Evolutionary conservation across 2,888 invertebrate species (phyloP).

Genomic region (Sialis lutaria): DNA sequence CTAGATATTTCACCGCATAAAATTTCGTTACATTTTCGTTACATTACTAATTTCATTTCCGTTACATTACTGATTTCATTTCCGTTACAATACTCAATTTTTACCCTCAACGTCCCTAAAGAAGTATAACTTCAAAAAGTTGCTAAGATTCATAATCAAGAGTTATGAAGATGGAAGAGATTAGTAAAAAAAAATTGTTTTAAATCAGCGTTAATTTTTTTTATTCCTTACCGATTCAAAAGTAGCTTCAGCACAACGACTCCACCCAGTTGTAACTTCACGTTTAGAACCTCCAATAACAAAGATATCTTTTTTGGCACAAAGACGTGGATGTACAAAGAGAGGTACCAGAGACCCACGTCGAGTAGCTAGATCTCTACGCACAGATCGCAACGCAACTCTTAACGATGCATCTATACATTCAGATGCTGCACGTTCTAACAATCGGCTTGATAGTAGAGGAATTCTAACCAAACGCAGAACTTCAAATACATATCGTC

Average conservation of each 20-base stretch:
- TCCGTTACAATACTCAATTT: too few species aligned
- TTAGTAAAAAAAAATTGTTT: neutral
- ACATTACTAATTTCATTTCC: too few species aligned
- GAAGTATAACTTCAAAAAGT: neutral
- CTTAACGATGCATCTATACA: constrained; percentile 68
- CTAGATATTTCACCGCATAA: too few species aligned
- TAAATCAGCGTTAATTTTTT: neutral
- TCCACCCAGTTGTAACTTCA: constrained; percentile 54
- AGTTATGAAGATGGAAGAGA: too few species aligned
- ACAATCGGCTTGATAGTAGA: constrained; percentile 59
- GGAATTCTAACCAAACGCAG: constrained; percentile 67
- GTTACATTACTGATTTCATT: too few species aligned
- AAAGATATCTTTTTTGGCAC: constrained; percentile 74
- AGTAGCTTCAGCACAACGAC: constrained; percentile 60
- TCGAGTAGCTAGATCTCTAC: constrained; percentile 57
- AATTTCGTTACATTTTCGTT: too few species aligned
- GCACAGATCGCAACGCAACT: constrained; percentile 61
- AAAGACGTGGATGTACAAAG: constrained; percentile 59
- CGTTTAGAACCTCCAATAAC: constrained; percentile 80
- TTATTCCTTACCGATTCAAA: constrained; percentile 44
- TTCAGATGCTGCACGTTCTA: constrained; percentile 59
- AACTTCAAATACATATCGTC: constrained; percentile 74
- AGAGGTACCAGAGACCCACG: constrained; percentile 62
- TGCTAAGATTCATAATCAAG: neutral
- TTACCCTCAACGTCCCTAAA: too few species aligned